Conservation (phyloP, 1,140 invertebrate genomes). For the Tigriopus japonicus region DNA sequence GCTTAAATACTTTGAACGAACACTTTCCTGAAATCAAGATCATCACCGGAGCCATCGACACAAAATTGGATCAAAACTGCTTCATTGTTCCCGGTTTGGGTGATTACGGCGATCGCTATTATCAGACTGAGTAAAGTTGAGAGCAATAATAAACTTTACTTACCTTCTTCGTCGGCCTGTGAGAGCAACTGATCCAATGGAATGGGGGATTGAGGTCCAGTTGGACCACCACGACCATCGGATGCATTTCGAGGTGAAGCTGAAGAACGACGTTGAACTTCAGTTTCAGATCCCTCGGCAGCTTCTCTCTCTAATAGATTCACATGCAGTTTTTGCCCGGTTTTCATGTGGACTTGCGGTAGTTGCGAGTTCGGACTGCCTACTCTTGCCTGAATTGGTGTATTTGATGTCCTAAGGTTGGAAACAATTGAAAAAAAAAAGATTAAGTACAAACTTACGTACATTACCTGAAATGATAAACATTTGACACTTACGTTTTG, state of each 20-base stretch:
- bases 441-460: too few species aligned
- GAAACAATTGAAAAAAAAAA: too few species aligned
- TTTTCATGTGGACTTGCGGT: neutral
- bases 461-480: too few species aligned
- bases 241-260: neutral
- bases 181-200: slow-evolving; percentile 1
- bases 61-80: slow-evolving; percentile 1
- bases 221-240: too few species aligned
- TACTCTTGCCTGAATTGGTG: too few species aligned
- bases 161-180: neutral
- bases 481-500: neutral
- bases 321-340: neutral
- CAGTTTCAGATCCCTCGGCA: slow-evolving; percentile 7
- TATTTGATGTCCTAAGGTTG: too few species aligned
- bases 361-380: neutral
- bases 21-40: slow-evolving; percentile 8
- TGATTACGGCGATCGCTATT: slow-evolving; percentile 14
- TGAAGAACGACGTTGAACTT: neutral
- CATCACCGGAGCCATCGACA: slow-evolving; percentile 10
- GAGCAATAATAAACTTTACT: neutral
- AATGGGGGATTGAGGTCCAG: neutral
- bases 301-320: slow-evolving; percentile 3
- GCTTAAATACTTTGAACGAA: slow-evolving; percentile 1
- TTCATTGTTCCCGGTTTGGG: slow-evolving; percentile 14
- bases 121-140: neutral